A percentile compares a stretch with the other conserved stretches of the same genome.
phyloP scores from a whole-genome alignment of 2,113 vertebrate genomes.

The Fregata magnificens region DNA sequence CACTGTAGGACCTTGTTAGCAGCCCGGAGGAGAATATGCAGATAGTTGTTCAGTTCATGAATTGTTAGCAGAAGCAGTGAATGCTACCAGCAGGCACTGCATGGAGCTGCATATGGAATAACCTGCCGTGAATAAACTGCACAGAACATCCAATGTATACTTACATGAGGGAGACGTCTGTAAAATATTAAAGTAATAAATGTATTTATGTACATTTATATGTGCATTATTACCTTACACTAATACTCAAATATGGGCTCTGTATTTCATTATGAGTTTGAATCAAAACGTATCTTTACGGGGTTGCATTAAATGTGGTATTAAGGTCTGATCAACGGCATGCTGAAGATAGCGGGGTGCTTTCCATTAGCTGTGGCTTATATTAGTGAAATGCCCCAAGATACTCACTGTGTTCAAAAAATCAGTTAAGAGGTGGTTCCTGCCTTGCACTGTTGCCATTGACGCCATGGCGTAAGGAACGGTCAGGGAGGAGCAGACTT shows the following conservation, averaged over 20 bases:
- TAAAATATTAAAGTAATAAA: constrained; percentile 17
- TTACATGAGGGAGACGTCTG: background rate
- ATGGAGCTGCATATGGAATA: background rate
- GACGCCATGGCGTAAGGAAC: background rate
- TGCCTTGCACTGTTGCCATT: background rate
- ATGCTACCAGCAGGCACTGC: constrained; percentile 3
- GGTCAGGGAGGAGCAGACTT: background rate
- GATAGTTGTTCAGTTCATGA: background rate
- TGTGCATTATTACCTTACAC: background rate
- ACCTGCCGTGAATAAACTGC: background rate
- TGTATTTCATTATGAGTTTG: background rate
- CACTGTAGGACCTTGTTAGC: constrained; percentile 1
- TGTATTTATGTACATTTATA: background rate
- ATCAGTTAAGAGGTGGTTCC: background rate
- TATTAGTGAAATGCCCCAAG: background rate
- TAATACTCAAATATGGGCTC: background rate
- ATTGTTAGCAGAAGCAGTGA: constrained; percentile 26
- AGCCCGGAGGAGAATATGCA: background rate
- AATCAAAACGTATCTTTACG: background rate
- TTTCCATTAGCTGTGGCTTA: background rate
- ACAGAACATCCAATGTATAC: background rate
- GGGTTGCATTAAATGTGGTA: background rate
- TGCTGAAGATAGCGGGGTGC: background rate
- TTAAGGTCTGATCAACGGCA: background rate
- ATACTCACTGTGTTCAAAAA: background rate